A percentile compares a stretch with the other conserved stretches of the same genome.
Conservation (phyloP, 1,140 invertebrate species). For the Aphidius gifuensis region DNA sequence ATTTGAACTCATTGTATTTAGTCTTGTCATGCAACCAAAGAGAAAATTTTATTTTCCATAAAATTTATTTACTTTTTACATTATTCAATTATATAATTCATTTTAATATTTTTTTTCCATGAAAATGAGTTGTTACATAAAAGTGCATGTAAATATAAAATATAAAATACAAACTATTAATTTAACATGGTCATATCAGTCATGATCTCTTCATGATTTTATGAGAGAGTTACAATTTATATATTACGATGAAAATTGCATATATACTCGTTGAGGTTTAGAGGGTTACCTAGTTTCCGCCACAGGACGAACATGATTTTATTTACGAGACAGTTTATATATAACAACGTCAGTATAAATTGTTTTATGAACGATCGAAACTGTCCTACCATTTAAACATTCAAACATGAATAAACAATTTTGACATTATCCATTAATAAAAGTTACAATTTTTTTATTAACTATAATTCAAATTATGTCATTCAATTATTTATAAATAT, state of each 20-base stretch:
- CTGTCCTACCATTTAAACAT: neutral
- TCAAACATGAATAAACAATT: neutral
- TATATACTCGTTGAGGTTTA: too few relatives aligned
- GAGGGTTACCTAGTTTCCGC: conserved; percentile 5
- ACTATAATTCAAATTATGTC: too few relatives aligned
- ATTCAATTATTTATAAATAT: too few relatives aligned
- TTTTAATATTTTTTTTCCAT: too few relatives aligned
- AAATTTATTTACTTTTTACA: too few relatives aligned
- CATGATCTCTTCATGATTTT: conserved; percentile 13
- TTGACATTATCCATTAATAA: too few relatives aligned
- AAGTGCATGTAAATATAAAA: neutral
- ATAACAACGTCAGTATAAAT: neutral
- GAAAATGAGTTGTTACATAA: too few relatives aligned
- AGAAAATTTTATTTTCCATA: too few relatives aligned
- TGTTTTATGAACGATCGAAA: conserved; percentile 1
- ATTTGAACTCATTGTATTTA: too few relatives aligned
- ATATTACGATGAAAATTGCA: neutral
- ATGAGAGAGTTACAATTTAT: conserved; percentile 6
- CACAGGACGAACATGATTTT: neutral
- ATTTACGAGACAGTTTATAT: conserved; percentile 1
- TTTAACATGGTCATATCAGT: conserved; percentile 1
- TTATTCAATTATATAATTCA: too few relatives aligned
- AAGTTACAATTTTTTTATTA: too few relatives aligned
- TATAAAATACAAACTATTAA: neutral
- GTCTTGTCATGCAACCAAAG: too few relatives aligned